Evolutionary conservation across 2,888 invertebrate species (phyloP), one percentile per base, ranked within the genome.

Genomic region (Criorhina ranunculi): DNA sequence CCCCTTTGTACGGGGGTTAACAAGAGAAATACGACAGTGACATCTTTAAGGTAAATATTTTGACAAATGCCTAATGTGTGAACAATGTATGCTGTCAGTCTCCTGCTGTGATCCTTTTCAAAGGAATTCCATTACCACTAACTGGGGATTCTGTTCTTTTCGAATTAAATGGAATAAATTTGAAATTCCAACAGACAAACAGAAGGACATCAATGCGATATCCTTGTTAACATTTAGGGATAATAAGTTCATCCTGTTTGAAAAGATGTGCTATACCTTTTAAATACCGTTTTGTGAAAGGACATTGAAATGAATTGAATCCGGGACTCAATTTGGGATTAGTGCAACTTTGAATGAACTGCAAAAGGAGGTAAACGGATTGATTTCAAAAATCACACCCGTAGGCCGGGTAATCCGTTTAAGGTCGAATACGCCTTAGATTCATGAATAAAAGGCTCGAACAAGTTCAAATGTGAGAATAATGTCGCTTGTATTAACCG

Each of bases 31-130:
- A 87, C 51, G 70, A 46, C 76, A 80, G 73, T 87, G 87, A 88
- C 88, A 87, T 88, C 76, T 85, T 69, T 60, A 87, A 86, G 86
- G 87, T 88, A 88, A 88, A 88, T 88, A 87, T 88, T 88, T 88
- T 88, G 88, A 88, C 88, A 88, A 87, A 87, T 87, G 81, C 86
- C 82, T 88, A 87, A 87, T 87, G 87, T 75, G 72, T 37, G 59
- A 66, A 88, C 88, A 88, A 88, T 81, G 62, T 24, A 57, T 59
- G 51, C 86, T 87, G 87, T 88, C 88, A 87, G 59, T 60, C 67
- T 75, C 80, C 77, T 83, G 81, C 83, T 87, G 86, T 66, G 79
- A 53, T 66, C 64, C 69, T 64, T 79, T 75, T 59, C 17, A 64
- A 62, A 33, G 49, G 55, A 80, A 80, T 75, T 69, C 37, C 46